Evolutionary conservation across 2,888 invertebrate genomes (phyloP), one percentile per base, ranked within the genome.

Genomic region (Trichogramma evanescens): DNA sequence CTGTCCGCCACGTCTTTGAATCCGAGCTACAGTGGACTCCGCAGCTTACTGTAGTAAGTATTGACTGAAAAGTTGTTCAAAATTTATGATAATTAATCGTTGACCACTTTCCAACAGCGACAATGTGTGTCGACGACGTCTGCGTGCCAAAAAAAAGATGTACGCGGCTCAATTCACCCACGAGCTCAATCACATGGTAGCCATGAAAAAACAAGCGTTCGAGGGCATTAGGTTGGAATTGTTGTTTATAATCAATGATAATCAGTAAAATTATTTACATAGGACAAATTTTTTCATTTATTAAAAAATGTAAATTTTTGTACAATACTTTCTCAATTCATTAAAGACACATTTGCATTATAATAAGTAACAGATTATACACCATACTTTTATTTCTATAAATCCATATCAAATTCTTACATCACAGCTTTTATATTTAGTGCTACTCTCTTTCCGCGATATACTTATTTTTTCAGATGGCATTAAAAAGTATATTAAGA

Each of bases 221-320:
- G 85, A 85, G 61, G 84, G 86, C 9, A 84, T 86, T 0, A 78
- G 85, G 69, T 81, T 87, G 9, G 86, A 86, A 69, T 76, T 87
- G 41, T 83, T 85, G 69, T 87, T 87, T 73, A 84, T 84, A 51
- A 10, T 48, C 4, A 50, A 54, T 4, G 41, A 46, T 8, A 56
- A 44, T 46, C 9, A 26, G 26, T 26, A 26, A 26, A 26, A 26
- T 26, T 26, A 26, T 26, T 26, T 26, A 26, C 26, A 26, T 26
- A 26, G 26, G 26, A 26, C 26, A 26, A 26, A 26, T 26, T 26
- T 26, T 26, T 26, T 26, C 26, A 26, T 26, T 26, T 26, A 26
- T 26, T 26, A 26, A 26, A 26, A 26, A 26, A 26, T 26, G 26
- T 26, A 2, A 26, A 26, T 26, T 26, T 26, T 26, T 26, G 26